These are phyloP conservation scores for Eudyptes chrysolophus DNA, from an alignment of 2,113 vertebrate genomes.

Conservation along the genomic window DNA sequence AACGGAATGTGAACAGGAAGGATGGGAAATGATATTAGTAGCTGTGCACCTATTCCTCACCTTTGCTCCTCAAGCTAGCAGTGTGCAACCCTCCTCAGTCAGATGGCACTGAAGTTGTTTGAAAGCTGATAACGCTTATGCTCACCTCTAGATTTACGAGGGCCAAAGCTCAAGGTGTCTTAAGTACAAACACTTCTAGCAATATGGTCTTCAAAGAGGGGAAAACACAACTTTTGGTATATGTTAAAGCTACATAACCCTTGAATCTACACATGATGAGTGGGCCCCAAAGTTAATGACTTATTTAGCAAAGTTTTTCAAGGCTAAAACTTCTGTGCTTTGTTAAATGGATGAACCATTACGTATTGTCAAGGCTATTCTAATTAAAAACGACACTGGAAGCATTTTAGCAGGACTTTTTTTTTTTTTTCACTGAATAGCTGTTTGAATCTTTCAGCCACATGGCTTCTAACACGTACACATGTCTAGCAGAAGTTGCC, in stretches of 20 bases:
- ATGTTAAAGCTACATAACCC: neutral
- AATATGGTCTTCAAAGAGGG: neutral
- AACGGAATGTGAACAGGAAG: neutral
- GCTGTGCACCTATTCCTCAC: neutral
- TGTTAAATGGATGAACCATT: neutral
- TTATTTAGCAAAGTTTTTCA: neutral
- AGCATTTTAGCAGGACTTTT: neutral
- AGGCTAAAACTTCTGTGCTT: neutral
- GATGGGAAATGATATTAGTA: neutral
- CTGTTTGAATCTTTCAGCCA: neutral
- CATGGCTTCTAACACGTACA: constrained; percentile 31
- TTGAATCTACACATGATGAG: neutral
- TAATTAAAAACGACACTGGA: neutral
- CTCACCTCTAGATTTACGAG: neutral
- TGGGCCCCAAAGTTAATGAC: neutral
- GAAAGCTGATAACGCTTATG: neutral
- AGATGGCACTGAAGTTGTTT: neutral
- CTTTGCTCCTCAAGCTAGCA: accelerated
- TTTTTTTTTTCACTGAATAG: neutral
- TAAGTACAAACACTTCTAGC: neutral
- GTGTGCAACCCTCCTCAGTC: neutral
- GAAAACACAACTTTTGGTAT: neutral
- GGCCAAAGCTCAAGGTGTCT: neutral
- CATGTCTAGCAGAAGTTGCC: neutral
- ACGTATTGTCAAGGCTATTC: neutral